A percentile compares a stretch with the other conserved stretches of the same genome.
Evolutionary conservation across 1,140 invertebrate genomes (phyloP).

Genomic region (Macrobrachium rosenbergii): DNA sequence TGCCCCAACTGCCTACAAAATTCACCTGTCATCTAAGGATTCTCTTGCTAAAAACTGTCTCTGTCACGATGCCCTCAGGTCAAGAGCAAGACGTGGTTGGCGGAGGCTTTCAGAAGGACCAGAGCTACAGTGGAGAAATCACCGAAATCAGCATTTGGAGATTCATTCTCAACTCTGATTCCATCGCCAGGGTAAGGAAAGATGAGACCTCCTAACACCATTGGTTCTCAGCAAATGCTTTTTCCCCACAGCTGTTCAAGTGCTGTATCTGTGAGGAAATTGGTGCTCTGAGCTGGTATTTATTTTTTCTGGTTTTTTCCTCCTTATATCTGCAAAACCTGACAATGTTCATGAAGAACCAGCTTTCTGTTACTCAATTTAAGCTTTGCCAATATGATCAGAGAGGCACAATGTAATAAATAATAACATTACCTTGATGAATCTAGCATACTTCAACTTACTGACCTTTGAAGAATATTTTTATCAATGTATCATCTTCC

Average conservation of each 20-base stretch:
- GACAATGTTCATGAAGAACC: too few relatives aligned
- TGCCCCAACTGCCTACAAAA: neutral
- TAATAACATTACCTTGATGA: neutral
- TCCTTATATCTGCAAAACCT: neutral
- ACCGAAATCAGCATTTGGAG: constrained; percentile 49
- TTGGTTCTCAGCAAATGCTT: too few relatives aligned
- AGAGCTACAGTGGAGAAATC: constrained; percentile 52
- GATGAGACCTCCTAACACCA: too few relatives aligned
- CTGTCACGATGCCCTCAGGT: constrained; percentile 18
- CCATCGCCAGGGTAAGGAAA: constrained; percentile 8
- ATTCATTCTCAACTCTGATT: neutral
- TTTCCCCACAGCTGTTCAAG: neutral
- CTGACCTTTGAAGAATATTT: neutral
- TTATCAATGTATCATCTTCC: too few relatives aligned
- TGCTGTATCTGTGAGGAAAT: neutral
- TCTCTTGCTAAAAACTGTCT: neutral
- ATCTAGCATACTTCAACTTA: neutral
- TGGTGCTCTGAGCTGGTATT: neutral
- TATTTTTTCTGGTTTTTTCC: neutral
- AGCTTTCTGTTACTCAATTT: neutral
- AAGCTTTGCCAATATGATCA: neutral
- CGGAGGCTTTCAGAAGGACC: constrained; percentile 39
- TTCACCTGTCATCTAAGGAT: neutral
- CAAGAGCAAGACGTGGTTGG: constrained; percentile 45
- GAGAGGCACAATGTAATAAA: neutral